Conservation (phyloP, 64 coral and sea anemone species). For the Orbicella faveolata region DNA sequence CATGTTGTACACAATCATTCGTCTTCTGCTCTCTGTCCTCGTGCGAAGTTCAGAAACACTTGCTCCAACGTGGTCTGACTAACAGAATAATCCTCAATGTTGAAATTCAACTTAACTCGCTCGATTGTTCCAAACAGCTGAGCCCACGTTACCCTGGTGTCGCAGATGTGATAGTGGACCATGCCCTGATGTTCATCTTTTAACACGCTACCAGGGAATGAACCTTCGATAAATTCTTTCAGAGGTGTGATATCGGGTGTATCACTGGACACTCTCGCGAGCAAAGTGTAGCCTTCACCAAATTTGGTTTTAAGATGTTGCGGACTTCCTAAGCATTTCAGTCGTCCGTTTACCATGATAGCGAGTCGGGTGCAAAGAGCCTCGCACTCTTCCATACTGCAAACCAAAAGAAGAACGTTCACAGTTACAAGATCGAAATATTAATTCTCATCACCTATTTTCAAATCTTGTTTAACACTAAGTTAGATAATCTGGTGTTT, state of each 20-base stretch:
- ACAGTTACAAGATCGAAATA: too few relatives aligned
- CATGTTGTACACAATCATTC: too few relatives aligned
- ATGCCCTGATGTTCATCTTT: slow-evolving; percentile 92
- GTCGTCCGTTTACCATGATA: slow-evolving; percentile 96
- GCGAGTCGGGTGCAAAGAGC: slow-evolving; percentile 90
- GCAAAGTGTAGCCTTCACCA: slow-evolving; percentile 88
- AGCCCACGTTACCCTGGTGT: slow-evolving; percentile 73
- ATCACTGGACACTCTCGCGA: slow-evolving; percentile 53
- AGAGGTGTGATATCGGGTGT: slow-evolving; percentile 50
- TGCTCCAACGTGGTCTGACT: slow-evolving; percentile 87
- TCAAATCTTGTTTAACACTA: too few relatives aligned
- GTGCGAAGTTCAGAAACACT: too few relatives aligned
- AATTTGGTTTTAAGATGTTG: slow-evolving; percentile 97
- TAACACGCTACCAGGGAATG: slow-evolving; percentile 85
- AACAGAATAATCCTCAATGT: slow-evolving; percentile 90
- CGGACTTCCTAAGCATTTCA: slow-evolving; percentile 88
- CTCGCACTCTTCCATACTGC: slow-evolving; percentile 98
- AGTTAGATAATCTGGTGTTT: too few relatives aligned
- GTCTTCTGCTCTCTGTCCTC: too few relatives aligned
- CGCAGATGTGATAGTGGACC: slow-evolving; percentile 88
- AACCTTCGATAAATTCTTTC: slow-evolving; percentile 78
- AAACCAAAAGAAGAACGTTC: background rate
- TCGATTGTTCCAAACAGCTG: slow-evolving; percentile 84
- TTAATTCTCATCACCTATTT: too few relatives aligned
- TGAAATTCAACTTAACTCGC: slow-evolving; percentile 41